Evolutionary conservation across 2,888 invertebrate species (phyloP).

Genomic region (Pterostichus niger): DNA sequence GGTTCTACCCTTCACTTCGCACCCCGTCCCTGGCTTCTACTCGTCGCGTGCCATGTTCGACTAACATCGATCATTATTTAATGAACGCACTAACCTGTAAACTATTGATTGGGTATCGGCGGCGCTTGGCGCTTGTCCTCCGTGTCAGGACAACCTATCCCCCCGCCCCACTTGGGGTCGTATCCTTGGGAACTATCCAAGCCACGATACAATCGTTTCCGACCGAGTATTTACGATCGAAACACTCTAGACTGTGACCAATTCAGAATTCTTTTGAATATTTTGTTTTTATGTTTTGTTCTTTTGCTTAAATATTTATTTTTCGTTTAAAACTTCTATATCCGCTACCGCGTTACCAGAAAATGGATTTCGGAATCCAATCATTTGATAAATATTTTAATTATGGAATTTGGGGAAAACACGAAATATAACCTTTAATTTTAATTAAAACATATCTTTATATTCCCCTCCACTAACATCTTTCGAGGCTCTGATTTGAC

Average conservation of each 20-base stretch:
- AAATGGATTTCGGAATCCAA: neutral
- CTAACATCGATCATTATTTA: slow-evolving; percentile 67
- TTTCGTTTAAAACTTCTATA: neutral
- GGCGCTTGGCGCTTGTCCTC: slow-evolving; percentile 49
- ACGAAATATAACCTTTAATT: too few species aligned
- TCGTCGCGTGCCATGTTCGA: slow-evolving; percentile 52
- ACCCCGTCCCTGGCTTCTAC: slow-evolving; percentile 4
- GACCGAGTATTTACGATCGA: slow-evolving; percentile 39
- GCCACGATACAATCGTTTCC: slow-evolving; percentile 51
- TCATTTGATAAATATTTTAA: too few species aligned
- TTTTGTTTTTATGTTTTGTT: neutral
- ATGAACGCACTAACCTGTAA: slow-evolving; percentile 68
- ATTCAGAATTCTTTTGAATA: neutral
- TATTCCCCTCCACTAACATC: too few species aligned
- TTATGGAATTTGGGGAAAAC: too few species aligned
- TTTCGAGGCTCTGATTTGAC: too few species aligned
- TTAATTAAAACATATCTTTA: neutral
- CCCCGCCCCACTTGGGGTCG: slow-evolving; percentile 8
- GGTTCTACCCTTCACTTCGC: neutral
- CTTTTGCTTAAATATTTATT: neutral
- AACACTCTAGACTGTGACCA: neutral
- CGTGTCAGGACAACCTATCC: slow-evolving; percentile 31
- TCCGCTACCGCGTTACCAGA: neutral
- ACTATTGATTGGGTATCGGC: slow-evolving; percentile 66
- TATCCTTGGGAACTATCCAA: slow-evolving; percentile 61